Base-by-base conservation (phyloP, 1,140 invertebrate species). In the Hyposmocoma kahamanoa region DNA sequence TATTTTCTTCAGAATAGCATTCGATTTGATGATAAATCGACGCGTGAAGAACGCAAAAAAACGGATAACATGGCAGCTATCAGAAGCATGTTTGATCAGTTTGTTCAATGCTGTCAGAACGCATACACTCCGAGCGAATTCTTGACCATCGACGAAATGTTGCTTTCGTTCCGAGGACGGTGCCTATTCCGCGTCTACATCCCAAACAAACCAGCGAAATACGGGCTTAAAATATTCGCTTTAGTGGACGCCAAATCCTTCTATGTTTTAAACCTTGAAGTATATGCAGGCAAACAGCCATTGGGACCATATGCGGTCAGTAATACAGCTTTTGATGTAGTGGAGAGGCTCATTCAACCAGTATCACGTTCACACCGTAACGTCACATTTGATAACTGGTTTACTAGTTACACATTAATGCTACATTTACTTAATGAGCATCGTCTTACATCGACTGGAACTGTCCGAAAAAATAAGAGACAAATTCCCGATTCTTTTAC, bases 401-500 rank as follows among this genome's bases (percentile, higher is more conserved):
- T 59, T 61, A 53, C 46, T 56, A 45, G 56, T 54, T 26, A 68
- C 57, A 46, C 62, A 62, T 42, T 58, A 13, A 62, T 78, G 3
- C n/a, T 69, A 15, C 42, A 70, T 43, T 52, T 86, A 4, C 38
- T 39, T 1, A 62, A 56, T 42, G 52, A 50, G 57, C 24, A 52
- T 51, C 21, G 44, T 50, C 50, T 52, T 28, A 77, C 77, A 26
- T 59, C 77, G 39, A 59, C 86, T 11, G 86, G 84, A 15, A 87
- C 85, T n/a, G 42, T 88, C 26, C 66, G 60, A 48, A 85, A 81
- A 69, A 86, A 86, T 47, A 86, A 87, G 70, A 61, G 34, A 50
- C 60, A 85, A 56, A 71, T 87, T 43, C 78, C 77, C 13, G 24
- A 9, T 38, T 38, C 15, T 6, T 75, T 69, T 38, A 6, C 6